These are phyloP conservation scores for Porites australiensis DNA, from an alignment of 64 coral and sea anemone genomes.

Conservation along the genomic window DNA sequence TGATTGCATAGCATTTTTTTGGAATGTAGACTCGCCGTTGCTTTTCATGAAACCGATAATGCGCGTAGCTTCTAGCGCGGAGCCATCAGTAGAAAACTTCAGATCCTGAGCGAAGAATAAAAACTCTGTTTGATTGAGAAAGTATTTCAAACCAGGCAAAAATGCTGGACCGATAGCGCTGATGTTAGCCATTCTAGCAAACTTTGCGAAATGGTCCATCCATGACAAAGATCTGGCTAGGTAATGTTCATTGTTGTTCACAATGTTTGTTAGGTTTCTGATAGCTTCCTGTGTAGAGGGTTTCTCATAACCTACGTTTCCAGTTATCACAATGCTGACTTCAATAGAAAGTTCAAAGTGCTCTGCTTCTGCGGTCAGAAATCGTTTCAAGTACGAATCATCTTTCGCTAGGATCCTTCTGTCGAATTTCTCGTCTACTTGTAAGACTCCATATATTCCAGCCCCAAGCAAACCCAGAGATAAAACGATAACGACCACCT, in stretches of 20 bases:
- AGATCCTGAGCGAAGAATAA: constrained; percentile 66
- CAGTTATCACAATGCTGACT: constrained; percentile 42
- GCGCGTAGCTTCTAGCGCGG: constrained; percentile 53
- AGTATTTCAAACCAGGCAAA: constrained; percentile 30
- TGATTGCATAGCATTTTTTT: constrained; percentile 65
- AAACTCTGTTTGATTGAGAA: constrained; percentile 48
- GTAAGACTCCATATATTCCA: constrained; percentile 42
- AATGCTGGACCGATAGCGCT: constrained; percentile 6
- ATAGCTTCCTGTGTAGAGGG: constrained; percentile 30
- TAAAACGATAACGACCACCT: constrained; percentile 35
- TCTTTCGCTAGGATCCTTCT: constrained; percentile 66
- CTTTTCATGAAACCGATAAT: constrained; percentile 70
- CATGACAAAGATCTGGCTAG: constrained; percentile 5
- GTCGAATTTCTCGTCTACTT: constrained; percentile 67
- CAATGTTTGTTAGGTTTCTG: constrained; percentile 43
- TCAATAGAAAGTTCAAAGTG: constrained; percentile 34
- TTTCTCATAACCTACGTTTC: constrained; percentile 3
- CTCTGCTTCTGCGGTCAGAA: constrained; percentile 31
- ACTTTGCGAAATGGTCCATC: constrained; percentile 41
- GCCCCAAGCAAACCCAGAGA: constrained; percentile 23
- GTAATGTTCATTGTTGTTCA: constrained; percentile 24
- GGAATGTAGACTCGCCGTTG: constrained; percentile 44
- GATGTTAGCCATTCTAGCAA: background rate
- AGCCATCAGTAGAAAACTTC: constrained; percentile 33
- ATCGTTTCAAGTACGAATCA: constrained; percentile 64